Conservation (phyloP, 2,797 vertebrate species). For the Nannoperca australis region DNA sequence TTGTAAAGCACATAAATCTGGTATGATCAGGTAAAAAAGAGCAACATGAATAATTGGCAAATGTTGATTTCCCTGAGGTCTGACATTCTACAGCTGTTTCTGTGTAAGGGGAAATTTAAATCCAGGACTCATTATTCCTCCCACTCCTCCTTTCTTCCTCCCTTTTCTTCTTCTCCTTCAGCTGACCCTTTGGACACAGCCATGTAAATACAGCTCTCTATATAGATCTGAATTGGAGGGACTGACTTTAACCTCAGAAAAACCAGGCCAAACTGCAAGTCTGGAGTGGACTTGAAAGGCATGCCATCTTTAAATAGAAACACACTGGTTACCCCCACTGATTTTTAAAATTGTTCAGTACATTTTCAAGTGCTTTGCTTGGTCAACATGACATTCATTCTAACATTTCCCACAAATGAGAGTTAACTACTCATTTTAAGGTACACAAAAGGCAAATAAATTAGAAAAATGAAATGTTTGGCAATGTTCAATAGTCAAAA, state of each 20-base stretch:
- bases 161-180: conserved; percentile 26
- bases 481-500: neutral
- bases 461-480: neutral
- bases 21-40: conserved; percentile 26
- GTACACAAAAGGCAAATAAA: conserved; percentile 1
- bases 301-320: conserved; percentile 37
- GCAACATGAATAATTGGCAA: conserved; percentile 18
- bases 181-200: conserved; percentile 50
- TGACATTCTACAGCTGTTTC: conserved; percentile 50
- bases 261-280: conserved; percentile 28
- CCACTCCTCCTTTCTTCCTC: conserved; percentile 42
- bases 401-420: neutral
- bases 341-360: neutral
- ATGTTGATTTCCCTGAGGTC: conserved; percentile 38
- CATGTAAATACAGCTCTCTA: conserved; percentile 59
- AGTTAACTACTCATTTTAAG: neutral
- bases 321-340: neutral
- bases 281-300: conserved; percentile 22
- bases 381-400: neutral
- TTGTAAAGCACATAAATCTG: neutral
- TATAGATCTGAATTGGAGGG: conserved; percentile 53
- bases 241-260: conserved; percentile 46
- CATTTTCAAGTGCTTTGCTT: conserved; percentile 28
- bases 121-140: conserved; percentile 42
- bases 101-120: conserved; percentile 34